These are phyloP conservation scores for Cranoglanis bouderius DNA, from an alignment of 2,113 vertebrate genomes.

Conservation along the genomic window DNA sequence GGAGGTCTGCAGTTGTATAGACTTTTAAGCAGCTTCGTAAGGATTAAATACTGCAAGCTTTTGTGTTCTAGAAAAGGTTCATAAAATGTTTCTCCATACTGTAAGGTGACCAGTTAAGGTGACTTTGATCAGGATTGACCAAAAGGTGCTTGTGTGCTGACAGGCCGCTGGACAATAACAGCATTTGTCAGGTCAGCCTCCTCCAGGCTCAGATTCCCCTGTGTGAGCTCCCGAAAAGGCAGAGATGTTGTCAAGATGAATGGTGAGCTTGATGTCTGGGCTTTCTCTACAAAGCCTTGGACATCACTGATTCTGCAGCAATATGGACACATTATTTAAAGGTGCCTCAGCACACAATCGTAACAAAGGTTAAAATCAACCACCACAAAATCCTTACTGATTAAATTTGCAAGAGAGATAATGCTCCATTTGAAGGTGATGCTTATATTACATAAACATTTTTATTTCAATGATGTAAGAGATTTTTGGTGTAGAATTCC, in stretches of 20 bases:
- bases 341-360: not conserved
- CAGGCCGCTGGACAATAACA: slow-evolving; percentile 87
- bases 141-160: slow-evolving; percentile 76
- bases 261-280: slow-evolving; percentile 76
- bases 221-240: slow-evolving; percentile 76
- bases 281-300: slow-evolving; percentile 84
- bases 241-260: slow-evolving; percentile 86
- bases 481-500: slow-evolving; percentile 67
- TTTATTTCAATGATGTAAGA: slow-evolving; percentile 69
- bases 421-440: slow-evolving; percentile 33
- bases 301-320: slow-evolving; percentile 83
- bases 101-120: slow-evolving; percentile 34
- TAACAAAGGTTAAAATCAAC: not conserved
- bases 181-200: slow-evolving; percentile 85
- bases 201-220: slow-evolving; percentile 80
- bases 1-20: slow-evolving; percentile 26
- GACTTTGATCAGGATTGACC: slow-evolving; percentile 68
- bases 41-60: not conserved
- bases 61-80: not conserved
- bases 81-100: slow-evolving; percentile 15
- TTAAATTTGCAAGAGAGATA: slow-evolving; percentile 16
- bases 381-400: slow-evolving; percentile 26
- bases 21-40: slow-evolving; percentile 25
- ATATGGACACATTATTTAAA: not conserved
- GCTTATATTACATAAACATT: slow-evolving; percentile 70